Conservation (phyloP, 2,113 vertebrate genomes). For the Ptyas mucosa region DNA sequence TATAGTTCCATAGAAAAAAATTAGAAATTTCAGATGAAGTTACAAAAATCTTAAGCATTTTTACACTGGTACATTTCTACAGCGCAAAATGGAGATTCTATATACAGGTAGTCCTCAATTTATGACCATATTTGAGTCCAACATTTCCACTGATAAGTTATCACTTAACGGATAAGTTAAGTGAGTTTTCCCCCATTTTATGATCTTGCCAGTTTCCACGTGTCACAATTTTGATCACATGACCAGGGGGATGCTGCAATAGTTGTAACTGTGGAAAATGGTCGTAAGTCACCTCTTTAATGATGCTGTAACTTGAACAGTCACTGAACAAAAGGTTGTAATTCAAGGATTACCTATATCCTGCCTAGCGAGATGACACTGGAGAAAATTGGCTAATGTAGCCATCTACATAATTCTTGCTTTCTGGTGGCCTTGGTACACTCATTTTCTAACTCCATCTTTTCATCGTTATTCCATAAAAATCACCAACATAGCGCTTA, state of each 20-base stretch:
- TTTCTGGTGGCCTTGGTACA: background rate
- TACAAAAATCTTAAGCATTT: background rate
- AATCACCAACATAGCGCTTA: background rate
- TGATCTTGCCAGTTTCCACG: background rate
- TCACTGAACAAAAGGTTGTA: background rate
- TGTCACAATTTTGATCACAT: background rate
- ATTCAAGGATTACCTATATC: background rate
- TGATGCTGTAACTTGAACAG: background rate
- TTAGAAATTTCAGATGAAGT: background rate
- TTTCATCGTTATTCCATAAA: background rate
- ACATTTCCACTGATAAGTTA: background rate
- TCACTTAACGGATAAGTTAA: background rate
- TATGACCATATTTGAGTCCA: background rate
- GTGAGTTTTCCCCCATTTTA: background rate
- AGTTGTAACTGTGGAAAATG: background rate
- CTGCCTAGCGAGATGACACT: background rate
- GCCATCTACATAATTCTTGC: background rate
- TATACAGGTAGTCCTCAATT: background rate
- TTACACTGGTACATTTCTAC: background rate
- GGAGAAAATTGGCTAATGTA: background rate
- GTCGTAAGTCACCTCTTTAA: background rate
- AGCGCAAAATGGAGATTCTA: background rate
- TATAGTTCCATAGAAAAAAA: background rate
- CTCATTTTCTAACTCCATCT: background rate
- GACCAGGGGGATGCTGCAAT: background rate